Conservation (phyloP, 1,140 invertebrate species). For the Macrostomum lignano region DNA sequence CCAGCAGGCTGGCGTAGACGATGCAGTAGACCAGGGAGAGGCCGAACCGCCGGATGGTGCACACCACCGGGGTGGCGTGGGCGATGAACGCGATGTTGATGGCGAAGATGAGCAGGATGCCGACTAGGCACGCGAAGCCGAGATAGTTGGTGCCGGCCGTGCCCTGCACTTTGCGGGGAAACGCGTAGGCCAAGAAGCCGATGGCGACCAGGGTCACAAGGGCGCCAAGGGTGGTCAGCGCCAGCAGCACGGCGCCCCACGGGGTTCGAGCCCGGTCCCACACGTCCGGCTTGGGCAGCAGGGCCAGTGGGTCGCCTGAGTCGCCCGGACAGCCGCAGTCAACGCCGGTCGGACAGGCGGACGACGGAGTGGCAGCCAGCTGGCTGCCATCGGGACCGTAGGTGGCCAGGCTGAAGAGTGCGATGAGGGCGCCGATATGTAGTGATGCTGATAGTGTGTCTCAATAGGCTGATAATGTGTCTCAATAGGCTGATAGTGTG, state of each 20-base stretch:
- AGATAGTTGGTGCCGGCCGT: conserved; percentile 28
- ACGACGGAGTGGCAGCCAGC: conserved; percentile 12
- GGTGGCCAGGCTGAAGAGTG: too few species aligned
- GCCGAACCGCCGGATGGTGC: conserved; percentile 23
- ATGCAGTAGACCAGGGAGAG: conserved; percentile 28
- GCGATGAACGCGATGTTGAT: conserved; percentile 30
- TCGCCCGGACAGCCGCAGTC: too few species aligned
- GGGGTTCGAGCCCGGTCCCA: conserved; percentile 10
- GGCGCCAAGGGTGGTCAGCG: conserved; percentile 19
- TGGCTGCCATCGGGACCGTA: too few species aligned
- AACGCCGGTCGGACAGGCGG: too few species aligned
- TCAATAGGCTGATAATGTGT: too few species aligned
- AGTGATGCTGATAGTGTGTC: too few species aligned
- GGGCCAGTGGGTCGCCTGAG: too few species aligned
- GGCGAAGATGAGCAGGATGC: conserved; percentile 26
- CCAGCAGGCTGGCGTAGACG: conserved; percentile 27
- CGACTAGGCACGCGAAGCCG: conserved; percentile 29
- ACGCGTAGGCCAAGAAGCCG: conserved; percentile 28
- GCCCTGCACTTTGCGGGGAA: too few species aligned
- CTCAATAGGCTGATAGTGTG: too few species aligned
- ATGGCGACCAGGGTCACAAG: conserved; percentile 22
- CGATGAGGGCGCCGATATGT: too few species aligned
- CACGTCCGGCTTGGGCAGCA: neutral
- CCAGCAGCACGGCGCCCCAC: conserved; percentile 25
- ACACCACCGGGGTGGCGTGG: conserved; percentile 22